phyloP scores from a whole-genome alignment of 2,113 vertebrate genomes.

The Eleginops maclovinus region DNA sequence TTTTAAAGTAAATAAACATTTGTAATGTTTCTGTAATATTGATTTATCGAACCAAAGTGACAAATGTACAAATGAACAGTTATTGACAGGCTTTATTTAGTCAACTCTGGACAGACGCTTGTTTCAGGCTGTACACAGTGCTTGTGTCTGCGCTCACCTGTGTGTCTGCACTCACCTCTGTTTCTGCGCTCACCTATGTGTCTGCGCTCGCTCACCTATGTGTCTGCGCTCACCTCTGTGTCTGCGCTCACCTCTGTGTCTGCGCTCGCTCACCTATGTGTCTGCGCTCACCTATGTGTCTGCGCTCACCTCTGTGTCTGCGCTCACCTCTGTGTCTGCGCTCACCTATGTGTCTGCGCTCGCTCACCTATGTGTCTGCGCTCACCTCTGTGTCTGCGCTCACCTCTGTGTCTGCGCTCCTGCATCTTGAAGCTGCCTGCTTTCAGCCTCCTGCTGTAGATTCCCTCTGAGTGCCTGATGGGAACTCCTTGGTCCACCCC shows the following conservation, averaged over 20 bases:
- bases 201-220: too few relatives aligned
- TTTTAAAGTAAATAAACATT: too few relatives aligned
- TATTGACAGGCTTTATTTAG: neutral
- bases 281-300: too few relatives aligned
- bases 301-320: conserved; percentile 61
- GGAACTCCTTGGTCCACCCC: conserved; percentile 51
- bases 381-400: conserved; percentile 55
- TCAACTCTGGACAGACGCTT: neutral
- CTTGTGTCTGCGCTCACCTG: too few relatives aligned
- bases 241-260: conserved; percentile 51
- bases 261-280: conserved; percentile 58
- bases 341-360: too few relatives aligned
- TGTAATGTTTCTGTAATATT: neutral
- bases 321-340: conserved; percentile 51
- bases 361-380: conserved; percentile 57
- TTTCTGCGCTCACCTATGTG: conserved; percentile 69
- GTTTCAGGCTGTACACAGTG: too few relatives aligned
- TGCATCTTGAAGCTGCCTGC: conserved; percentile 33
- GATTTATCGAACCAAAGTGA: neutral
- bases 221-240: conserved; percentile 69
- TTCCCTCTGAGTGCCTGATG: conserved; percentile 80
- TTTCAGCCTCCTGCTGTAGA: conserved; percentile 83
- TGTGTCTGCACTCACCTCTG: conserved; percentile 3
- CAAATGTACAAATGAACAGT: neutral
- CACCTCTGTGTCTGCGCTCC: conserved; percentile 52